These are phyloP conservation scores for Sturnus vulgaris DNA, from an alignment of 2,113 vertebrate species.

Conservation along the genomic window DNA sequence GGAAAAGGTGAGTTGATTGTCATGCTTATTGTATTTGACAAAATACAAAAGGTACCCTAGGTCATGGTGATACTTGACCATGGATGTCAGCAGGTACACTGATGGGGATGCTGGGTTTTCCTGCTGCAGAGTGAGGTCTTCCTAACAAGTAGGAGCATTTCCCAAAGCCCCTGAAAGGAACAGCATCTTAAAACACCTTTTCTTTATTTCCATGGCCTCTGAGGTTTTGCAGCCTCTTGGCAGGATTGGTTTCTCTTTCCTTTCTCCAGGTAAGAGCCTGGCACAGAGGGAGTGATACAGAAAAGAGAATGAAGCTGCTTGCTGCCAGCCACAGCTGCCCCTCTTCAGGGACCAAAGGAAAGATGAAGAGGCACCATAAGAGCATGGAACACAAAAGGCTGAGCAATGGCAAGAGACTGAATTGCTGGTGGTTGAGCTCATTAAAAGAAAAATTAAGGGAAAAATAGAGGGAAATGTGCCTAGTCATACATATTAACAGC, in stretches of 20 bases:
- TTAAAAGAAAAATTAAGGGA: background rate
- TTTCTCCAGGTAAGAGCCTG: background rate
- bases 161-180: background rate
- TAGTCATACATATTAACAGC: background rate
- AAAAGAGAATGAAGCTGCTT: background rate
- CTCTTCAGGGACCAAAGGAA: background rate
- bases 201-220: accelerated
- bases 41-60: background rate
- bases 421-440: background rate
- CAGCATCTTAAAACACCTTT: background rate
- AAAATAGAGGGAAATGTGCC: background rate
- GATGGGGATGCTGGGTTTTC: accelerated
- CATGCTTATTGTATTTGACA: background rate
- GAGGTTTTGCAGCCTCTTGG: background rate
- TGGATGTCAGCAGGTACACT: background rate
- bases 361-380: background rate
- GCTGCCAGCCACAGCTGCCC: accelerated
- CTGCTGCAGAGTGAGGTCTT: background rate
- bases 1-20: background rate
- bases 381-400: accelerated
- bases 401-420: background rate
- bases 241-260: background rate
- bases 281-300: background rate
- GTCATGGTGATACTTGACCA: accelerated
- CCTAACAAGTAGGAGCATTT: background rate